Evolutionary conservation across 2,113 vertebrate genomes (phyloP), one percentile per base, ranked within the genome.

Genomic region (Isurus oxyrinchus): DNA sequence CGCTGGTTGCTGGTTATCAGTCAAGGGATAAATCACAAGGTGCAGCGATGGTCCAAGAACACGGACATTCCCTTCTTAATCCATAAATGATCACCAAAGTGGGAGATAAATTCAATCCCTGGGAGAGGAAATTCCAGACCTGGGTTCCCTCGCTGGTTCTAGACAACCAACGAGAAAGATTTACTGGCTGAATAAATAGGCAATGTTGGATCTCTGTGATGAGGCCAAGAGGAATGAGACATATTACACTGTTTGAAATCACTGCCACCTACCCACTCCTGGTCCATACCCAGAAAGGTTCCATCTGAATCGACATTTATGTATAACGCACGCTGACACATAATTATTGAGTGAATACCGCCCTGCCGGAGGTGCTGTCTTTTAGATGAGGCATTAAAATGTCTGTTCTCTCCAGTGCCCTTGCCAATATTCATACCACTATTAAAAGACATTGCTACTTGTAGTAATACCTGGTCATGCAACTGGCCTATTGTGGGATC

Each of bases 111-210:
- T 91, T 35, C 88, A 91, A 91, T 31, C 88, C 88, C 31, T 91
- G 88, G 88, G 88, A 59, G 88, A 59, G 88, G 88, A 91, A 91
- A 91, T 91, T 59, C 88, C 88, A 59, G 88, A 35, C 55, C 55
- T 13, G 55, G 10, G 13, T 91, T 57, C 53, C 31, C 88, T 91
- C 88, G 35, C 13, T n/a, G 25, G 25, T 59, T 55, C 31, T 0
- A 59, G 55, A 59, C 55, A 91, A 91, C 88, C 10, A 27, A 27
- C 13, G 13, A 35, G 35, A 31, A 57, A 59, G 49, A 91, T 57
- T 31, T 91, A 57, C 0, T 55, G 53, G 13, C 16, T 81, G n/a
- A 81, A 40, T 81, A 16, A 40, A 40, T 40, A 44, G n/a, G 79
- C n/a, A 16, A 81, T 19, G 23, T 40, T 81, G 79, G 14, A 40